Conservation (phyloP, 2,113 vertebrate genomes). For the Mustelus asterias region DNA sequence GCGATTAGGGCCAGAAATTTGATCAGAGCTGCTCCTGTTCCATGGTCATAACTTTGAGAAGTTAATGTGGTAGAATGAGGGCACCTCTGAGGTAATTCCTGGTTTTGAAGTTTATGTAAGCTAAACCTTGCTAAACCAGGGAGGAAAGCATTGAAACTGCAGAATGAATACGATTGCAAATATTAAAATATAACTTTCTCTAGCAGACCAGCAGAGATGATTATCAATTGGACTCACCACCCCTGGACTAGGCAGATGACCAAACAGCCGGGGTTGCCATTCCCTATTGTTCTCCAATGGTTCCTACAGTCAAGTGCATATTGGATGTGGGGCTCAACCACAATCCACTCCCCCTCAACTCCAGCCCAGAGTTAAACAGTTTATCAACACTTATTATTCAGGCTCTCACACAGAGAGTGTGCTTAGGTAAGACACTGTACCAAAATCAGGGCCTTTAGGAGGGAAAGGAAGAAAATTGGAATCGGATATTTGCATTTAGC, state of each 20-base stretch:
- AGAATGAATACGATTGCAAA: not conserved
- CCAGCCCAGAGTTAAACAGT: not conserved
- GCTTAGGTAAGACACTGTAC: not conserved
- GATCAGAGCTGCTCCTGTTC: not conserved
- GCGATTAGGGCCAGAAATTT: not conserved
- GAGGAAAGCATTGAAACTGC: not conserved
- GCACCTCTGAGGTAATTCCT: not conserved
- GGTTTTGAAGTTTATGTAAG: not conserved
- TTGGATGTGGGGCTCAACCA: not conserved
- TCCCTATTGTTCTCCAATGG: not conserved
- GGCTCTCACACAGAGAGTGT: not conserved
- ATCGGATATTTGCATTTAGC: not conserved
- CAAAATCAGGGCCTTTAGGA: not conserved
- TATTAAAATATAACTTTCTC: not conserved
- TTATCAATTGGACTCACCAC: not conserved
- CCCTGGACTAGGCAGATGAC: not conserved
- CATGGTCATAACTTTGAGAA: not conserved
- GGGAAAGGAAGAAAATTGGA: not conserved
- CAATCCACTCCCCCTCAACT: not conserved
- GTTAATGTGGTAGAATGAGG: not conserved
- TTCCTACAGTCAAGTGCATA: not conserved
- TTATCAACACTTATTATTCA: no score
- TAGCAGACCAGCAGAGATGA: no score
- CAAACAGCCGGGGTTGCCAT: not conserved
- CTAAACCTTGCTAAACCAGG: not conserved